A percentile compares a stretch with the other conserved stretches of the same genome.
These are phyloP conservation scores for Scaptomyza polygonia DNA, from an alignment of 2,888 invertebrate genomes.

Conservation along the genomic window DNA sequence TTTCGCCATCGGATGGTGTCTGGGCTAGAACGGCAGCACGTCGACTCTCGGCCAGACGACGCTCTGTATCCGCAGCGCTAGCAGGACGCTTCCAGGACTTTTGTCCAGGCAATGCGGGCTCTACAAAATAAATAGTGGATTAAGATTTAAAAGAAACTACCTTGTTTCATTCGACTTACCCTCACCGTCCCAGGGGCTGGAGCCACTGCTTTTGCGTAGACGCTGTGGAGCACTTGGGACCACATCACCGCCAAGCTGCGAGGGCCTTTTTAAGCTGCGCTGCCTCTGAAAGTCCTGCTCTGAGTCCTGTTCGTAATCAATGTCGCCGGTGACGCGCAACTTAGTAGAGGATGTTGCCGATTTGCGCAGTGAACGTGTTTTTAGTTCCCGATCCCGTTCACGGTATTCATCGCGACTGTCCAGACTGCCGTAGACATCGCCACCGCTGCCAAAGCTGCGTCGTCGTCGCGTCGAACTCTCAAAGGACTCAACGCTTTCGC, in stretches of 20 bases:
- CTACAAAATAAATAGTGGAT: conserved; percentile 38
- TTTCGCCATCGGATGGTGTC: conserved; percentile 85
- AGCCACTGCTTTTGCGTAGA: conserved; percentile 84
- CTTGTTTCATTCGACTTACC: conserved; percentile 59
- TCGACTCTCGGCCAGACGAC: conserved; percentile 83
- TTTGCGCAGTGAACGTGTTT: conserved; percentile 82
- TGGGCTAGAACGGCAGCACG: conserved; percentile 76
- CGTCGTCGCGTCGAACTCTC: conserved; percentile 82
- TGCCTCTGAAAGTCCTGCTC: conserved; percentile 84
- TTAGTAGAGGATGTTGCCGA: conserved; percentile 81
- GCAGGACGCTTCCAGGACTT: conserved; percentile 86
- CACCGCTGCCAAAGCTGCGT: conserved; percentile 84
- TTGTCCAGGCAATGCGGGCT: conserved; percentile 77
- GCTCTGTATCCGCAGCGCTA: conserved; percentile 86
- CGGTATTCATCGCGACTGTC: conserved; percentile 84
- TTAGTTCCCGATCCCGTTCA: conserved; percentile 82
- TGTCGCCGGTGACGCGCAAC: conserved; percentile 82
- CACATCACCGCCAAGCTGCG: conserved; percentile 70
- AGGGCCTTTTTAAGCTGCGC: conserved; percentile 83
- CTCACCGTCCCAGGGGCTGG: conserved; percentile 86
- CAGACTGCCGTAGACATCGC: conserved; percentile 84
- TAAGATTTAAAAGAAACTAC: neutral
- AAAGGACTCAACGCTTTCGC: conserved; percentile 84
- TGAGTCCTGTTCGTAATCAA: conserved; percentile 85
- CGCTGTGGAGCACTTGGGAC: conserved; percentile 64